phyloP scores from a whole-genome alignment of 2,888 invertebrate species.

The Axea sp. region DNA sequence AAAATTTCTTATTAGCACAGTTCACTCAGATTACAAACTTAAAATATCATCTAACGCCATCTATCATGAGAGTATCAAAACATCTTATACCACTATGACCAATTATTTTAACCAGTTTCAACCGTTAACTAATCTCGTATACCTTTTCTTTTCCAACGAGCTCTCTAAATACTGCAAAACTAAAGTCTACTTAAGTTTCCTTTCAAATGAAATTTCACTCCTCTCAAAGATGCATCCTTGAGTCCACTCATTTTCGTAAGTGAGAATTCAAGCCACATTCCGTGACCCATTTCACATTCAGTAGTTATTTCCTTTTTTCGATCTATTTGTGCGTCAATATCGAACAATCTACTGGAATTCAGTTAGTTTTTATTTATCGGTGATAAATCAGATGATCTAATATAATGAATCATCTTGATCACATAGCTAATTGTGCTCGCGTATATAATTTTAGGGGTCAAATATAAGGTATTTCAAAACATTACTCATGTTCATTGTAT shows the following conservation, averaged over 20 bases:
- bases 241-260: slow-evolving; percentile 11
- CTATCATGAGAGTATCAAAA: slow-evolving; percentile 41
- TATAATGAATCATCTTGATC: no score
- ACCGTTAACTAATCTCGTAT: slow-evolving; percentile 38
- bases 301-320: not conserved
- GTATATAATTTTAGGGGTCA: no score
- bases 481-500: no score
- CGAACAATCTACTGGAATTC: no score
- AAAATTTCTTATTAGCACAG: no score
- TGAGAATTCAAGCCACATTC: slow-evolving; percentile 14
- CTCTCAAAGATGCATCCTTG: slow-evolving; percentile 28
- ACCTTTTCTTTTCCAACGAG: slow-evolving; percentile 15
- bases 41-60: slow-evolving; percentile 28
- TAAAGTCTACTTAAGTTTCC: slow-evolving; percentile 41
- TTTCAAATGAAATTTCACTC: slow-evolving; percentile 46
- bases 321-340: slow-evolving; percentile 5
- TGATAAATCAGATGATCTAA: no score
- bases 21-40: no score
- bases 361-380: no score
- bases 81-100: slow-evolving; percentile 32
- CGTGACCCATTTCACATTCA: slow-evolving; percentile 1
- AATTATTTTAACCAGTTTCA: slow-evolving; percentile 44
- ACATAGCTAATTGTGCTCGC: no score
- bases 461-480: no score
- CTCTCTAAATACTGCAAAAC: slow-evolving; percentile 27